Percentiles rank a stretch among this genome's conserved stretches.
These are phyloP conservation scores for Elgonia sp. DNA, from an alignment of 2,888 invertebrate genomes.

Conservation along the genomic window DNA sequence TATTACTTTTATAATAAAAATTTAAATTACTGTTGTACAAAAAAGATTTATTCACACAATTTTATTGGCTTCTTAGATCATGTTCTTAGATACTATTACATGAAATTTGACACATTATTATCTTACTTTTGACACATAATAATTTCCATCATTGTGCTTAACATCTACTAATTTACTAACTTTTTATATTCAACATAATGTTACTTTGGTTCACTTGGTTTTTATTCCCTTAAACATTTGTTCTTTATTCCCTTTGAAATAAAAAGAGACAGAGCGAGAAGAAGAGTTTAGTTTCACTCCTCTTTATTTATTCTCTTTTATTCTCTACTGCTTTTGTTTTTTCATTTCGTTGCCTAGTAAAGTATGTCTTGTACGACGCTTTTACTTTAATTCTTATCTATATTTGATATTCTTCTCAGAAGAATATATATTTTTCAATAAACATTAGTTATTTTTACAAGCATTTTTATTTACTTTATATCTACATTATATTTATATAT, in stretches of 20 bases:
- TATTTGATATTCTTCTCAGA: conserved; percentile 44
- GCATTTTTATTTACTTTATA: too few species aligned
- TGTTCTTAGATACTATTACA: too few species aligned
- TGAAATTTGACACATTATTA: too few species aligned
- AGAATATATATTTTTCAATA: conserved; percentile 37
- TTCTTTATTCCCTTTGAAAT: conserved; percentile 66
- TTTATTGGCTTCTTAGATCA: too few species aligned
- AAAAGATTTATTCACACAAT: too few species aligned
- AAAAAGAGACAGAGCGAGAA: conserved; percentile 26
- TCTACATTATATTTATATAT: too few species aligned
- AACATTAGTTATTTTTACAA: conserved; percentile 24
- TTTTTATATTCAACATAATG: conserved; percentile 54
- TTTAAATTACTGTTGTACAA: too few species aligned
- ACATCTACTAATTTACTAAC: conserved; percentile 44
- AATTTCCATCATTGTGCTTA: conserved; percentile 42
- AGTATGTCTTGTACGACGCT: conserved; percentile 47
- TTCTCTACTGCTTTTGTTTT: conserved; percentile 64
- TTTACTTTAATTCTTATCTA: conserved; percentile 51
- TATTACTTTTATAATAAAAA: too few species aligned
- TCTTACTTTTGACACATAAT: conserved; percentile 30
- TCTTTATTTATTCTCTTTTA: conserved; percentile 70
- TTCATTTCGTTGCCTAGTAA: conserved; percentile 49
- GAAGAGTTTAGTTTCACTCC: conserved; percentile 41
- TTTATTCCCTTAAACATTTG: conserved; percentile 63
- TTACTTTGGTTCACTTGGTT: conserved; percentile 54